phyloP scores from a whole-genome alignment of 2,888 invertebrate genomes.

The Nomada ferruginata region DNA sequence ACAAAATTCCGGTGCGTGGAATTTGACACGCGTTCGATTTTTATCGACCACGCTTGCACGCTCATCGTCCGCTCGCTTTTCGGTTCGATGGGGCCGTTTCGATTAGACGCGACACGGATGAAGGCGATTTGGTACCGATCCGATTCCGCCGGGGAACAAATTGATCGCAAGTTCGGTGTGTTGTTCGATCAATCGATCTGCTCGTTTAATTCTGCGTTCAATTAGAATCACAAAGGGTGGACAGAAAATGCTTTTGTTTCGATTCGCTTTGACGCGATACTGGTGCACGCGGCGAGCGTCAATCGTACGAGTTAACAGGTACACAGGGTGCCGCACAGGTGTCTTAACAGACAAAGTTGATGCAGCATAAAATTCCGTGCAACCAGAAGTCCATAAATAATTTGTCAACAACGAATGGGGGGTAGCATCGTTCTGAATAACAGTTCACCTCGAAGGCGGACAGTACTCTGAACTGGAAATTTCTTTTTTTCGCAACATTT shows the following conservation, averaged over 20 bases:
- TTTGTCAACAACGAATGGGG: no score
- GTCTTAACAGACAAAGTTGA: no score
- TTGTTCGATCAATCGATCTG: slow-evolving; percentile 2
- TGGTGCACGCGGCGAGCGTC: slow-evolving; percentile 21
- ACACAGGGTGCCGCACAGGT: background rate
- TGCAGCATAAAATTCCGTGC: no score
- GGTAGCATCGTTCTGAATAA: no score
- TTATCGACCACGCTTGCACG: slow-evolving; percentile 9
- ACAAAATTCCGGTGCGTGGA: slow-evolving; percentile 9
- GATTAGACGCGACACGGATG: background rate
- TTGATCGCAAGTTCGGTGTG: background rate
- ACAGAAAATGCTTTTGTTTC: slow-evolving; percentile 11
- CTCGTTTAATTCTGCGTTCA: slow-evolving; percentile 10
- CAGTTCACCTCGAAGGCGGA: no score
- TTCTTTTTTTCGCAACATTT: no score
- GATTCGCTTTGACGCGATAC: slow-evolving; percentile 42
- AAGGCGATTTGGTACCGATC: slow-evolving; percentile 19
- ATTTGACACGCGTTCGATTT: slow-evolving; percentile 26
- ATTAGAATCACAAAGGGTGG: slow-evolving; percentile 3
- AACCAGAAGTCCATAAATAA: no score
- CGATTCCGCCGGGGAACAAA: slow-evolving; percentile 4
- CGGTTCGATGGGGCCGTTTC: no score
- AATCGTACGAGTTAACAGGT: slow-evolving; percentile 58
- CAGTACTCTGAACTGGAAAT: no score
- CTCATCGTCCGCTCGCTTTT: background rate